phyloP scores from a whole-genome alignment of 2,797 vertebrate species.

The Rhinatrema bivittatum region DNA sequence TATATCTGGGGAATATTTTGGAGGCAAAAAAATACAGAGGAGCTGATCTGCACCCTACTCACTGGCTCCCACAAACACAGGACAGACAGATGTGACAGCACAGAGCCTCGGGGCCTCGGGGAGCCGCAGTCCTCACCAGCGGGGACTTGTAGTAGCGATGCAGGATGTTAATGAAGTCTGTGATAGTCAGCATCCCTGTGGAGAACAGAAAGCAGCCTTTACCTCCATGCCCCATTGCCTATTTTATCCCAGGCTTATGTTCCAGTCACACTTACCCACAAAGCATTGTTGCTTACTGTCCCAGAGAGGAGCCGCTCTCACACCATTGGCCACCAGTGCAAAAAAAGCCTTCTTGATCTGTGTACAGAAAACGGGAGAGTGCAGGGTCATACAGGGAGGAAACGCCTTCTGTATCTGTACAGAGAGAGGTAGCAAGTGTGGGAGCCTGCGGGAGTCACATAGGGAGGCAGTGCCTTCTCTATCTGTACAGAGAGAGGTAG shows the following conservation, averaged over 20 bases:
- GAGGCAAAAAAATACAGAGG: no score
- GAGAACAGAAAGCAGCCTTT: not conserved
- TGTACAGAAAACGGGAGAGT: not conserved
- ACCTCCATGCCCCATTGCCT: no score
- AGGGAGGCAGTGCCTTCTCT: no score
- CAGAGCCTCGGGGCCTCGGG: no score
- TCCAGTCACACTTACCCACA: conserved; percentile 52
- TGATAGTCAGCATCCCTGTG: conserved; percentile 96
- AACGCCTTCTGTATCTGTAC: no score
- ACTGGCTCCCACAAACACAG: no score
- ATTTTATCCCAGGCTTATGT: not conserved
- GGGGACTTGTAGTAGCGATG: conserved; percentile 94
- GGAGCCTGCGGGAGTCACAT: no score
- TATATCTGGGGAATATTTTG: no score
- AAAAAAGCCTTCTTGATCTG: conserved; percentile 72
- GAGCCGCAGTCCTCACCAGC: conserved; percentile 63
- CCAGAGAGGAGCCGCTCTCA: conserved; percentile 65
- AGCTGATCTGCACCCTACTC: not conserved
- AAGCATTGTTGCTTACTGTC: conserved; percentile 61
- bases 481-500: no score
- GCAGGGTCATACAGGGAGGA: no score
- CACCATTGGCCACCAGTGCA: conserved; percentile 60
- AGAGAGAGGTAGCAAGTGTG: no score
- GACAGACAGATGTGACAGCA: not conserved
- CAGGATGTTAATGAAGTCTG: conserved; percentile 96